These are phyloP conservation scores for Sylvicapra grimmia DNA, from an alignment of 2,113 vertebrate species.

Conservation along the genomic window DNA sequence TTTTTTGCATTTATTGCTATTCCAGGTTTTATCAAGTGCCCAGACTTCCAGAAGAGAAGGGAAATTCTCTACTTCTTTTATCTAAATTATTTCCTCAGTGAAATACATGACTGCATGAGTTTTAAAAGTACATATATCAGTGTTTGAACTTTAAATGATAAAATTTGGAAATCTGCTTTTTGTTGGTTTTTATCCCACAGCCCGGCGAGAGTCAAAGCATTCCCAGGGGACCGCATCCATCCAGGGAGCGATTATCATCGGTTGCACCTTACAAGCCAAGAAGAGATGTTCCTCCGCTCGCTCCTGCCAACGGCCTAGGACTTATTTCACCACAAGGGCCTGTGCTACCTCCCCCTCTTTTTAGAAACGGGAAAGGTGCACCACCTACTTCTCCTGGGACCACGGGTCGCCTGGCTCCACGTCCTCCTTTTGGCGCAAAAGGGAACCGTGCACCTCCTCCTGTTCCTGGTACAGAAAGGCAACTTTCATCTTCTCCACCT, in stretches of 20 bases:
- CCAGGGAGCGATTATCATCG: rapidly evolving
- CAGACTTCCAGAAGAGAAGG: background rate
- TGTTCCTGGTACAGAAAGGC: background rate
- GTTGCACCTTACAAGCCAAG: rapidly evolving
- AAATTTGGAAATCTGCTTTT: background rate
- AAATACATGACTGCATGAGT: background rate
- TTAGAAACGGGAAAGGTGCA: background rate
- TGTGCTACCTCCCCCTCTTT: background rate
- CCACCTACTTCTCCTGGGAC: background rate
- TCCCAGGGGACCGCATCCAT: rapidly evolving
- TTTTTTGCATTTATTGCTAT: background rate
- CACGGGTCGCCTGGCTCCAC: background rate
- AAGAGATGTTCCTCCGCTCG: rapidly evolving
- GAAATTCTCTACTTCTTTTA: background rate
- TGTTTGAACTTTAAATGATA: background rate
- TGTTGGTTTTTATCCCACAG: conserved; percentile 26
- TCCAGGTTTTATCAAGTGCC: background rate
- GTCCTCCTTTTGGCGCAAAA: background rate
- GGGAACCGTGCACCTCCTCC: background rate
- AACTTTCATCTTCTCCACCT: background rate
- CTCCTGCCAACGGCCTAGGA: rapidly evolving
- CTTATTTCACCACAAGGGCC: no score
- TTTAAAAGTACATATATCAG: background rate
- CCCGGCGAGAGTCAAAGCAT: background rate
- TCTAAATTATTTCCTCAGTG: background rate